These are phyloP conservation scores for Sandelia bainsii DNA, from an alignment of 2,797 vertebrate species.

Conservation along the genomic window DNA sequence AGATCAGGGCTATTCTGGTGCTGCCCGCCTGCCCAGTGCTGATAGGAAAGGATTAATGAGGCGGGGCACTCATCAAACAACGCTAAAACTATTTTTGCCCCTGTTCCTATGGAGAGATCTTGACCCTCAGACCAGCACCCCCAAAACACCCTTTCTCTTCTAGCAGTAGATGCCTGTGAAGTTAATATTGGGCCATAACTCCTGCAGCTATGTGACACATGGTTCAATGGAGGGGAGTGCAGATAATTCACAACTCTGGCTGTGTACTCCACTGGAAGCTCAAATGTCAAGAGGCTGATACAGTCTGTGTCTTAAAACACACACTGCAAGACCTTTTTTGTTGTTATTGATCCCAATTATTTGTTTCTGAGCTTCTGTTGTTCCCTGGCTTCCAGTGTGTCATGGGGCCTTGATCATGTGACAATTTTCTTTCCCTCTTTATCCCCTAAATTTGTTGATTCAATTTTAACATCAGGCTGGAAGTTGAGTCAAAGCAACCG, in stretches of 20 bases:
- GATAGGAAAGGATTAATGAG: conserved; percentile 93
- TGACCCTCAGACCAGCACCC: conserved; percentile 76
- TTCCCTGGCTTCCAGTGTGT: background rate
- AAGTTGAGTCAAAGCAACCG: too few relatives aligned
- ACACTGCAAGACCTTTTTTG: conserved; percentile 35
- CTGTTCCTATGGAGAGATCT: conserved; percentile 88
- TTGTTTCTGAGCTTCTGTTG: conserved; percentile 18
- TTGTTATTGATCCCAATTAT: conserved; percentile 52
- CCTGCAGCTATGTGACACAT: conserved; percentile 72
- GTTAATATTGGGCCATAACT: conserved; percentile 83
- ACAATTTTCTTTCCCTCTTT: background rate
- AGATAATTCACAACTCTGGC: conserved; percentile 71
- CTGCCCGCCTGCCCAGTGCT: conserved; percentile 83
- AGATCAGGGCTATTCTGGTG: conserved; percentile 94
- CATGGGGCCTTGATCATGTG: background rate
- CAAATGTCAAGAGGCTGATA: conserved; percentile 62
- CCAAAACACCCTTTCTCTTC: conserved; percentile 60
- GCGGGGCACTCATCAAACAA: conserved; percentile 89
- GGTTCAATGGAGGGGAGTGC: conserved; percentile 68
- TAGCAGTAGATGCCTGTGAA: conserved; percentile 66
- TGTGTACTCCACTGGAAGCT: conserved; percentile 48
- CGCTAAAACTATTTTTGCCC: conserved; percentile 88
- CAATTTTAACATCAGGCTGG: conserved; percentile 1
- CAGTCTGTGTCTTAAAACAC: conserved; percentile 44
- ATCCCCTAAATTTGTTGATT: conserved; percentile 27